Conservation (phyloP, 1,140 invertebrate species). For the Eufriesea mexicana region DNA sequence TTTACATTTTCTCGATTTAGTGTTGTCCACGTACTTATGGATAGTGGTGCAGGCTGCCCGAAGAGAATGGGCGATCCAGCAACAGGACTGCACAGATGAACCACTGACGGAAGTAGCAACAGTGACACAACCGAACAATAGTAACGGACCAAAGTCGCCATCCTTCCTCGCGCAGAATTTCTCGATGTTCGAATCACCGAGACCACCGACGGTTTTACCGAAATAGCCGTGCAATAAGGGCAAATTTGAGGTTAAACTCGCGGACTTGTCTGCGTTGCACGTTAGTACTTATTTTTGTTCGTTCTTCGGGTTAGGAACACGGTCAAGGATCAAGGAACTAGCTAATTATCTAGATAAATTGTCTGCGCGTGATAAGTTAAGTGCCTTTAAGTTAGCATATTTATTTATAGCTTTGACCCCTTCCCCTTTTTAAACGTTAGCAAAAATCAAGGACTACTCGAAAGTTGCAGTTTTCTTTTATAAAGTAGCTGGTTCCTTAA, state of each 20-base stretch:
- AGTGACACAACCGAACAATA: conserved; percentile 30
- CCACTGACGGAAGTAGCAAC: neutral
- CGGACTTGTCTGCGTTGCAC: neutral
- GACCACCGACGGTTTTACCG: conserved; percentile 34
- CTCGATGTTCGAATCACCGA: conserved; percentile 59
- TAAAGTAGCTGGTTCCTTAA: too few relatives aligned
- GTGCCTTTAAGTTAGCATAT: neutral
- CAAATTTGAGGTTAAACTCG: conserved; percentile 8
- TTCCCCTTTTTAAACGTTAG: too few relatives aligned
- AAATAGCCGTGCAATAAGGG: conserved; percentile 26
- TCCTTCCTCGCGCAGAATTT: conserved; percentile 74
- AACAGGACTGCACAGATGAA: neutral
- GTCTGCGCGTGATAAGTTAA: neutral
- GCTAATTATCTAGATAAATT: conserved; percentile 18
- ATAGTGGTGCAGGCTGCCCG: conserved; percentile 73
- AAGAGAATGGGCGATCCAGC: conserved; percentile 62
- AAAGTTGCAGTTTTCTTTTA: too few relatives aligned
- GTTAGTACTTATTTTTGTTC: too few relatives aligned
- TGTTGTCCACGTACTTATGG: conserved; percentile 76
- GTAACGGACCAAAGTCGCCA: conserved; percentile 74
- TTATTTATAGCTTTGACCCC: conserved; percentile 1
- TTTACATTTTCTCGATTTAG: conserved; percentile 66
- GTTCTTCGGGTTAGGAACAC: neutral
- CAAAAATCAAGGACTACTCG: neutral
- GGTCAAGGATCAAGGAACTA: neutral